These are phyloP conservation scores for Bagarius yarrelli DNA, from an alignment of 2,113 vertebrate species.

Conservation along the genomic window DNA sequence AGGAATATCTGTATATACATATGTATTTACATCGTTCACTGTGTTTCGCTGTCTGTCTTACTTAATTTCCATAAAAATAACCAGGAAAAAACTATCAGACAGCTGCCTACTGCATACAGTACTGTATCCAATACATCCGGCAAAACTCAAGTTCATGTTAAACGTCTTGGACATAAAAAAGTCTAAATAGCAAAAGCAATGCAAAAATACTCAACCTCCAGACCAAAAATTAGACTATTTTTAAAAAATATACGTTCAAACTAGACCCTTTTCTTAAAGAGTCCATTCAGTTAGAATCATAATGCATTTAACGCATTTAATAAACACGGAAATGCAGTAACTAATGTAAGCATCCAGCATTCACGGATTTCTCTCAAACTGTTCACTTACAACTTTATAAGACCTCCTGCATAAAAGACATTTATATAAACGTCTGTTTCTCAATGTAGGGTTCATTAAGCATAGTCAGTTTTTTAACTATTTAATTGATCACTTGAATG, in stretches of 20 bases:
- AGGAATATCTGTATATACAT: constrained; percentile 53
- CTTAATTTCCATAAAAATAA: constrained; percentile 29
- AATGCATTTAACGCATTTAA: background rate
- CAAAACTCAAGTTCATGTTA: constrained; percentile 9
- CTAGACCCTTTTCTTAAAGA: background rate
- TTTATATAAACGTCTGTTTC: background rate
- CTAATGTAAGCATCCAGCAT: constrained; percentile 7
- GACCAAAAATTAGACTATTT: constrained; percentile 46
- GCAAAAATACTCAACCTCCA: constrained; percentile 60
- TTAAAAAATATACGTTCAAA: background rate
- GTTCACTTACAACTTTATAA: constrained; percentile 5
- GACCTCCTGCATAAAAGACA: background rate
- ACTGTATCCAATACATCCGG: constrained; percentile 11
- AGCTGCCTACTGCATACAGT: constrained; percentile 42
- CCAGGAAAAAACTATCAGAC: constrained; percentile 11
- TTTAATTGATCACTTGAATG: background rate
- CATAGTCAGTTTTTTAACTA: background rate
- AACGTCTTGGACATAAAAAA: background rate
- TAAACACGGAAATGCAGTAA: background rate
- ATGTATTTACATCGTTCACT: constrained; percentile 46
- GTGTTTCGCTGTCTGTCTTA: constrained; percentile 42
- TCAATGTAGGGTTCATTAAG: background rate
- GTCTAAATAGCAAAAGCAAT: constrained; percentile 60
- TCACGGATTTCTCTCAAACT: background rate
- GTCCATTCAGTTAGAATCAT: background rate